Conservation (phyloP, 2,113 vertebrate genomes). For the human region GRCh38 chr1:216228001-216228500, state of each 20-base stretch:
- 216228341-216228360: not conserved
- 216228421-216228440: no score
- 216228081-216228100: not conserved
- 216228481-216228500: no score
- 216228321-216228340: not conserved
- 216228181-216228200: not conserved
- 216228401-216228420: no score
- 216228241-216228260: not conserved
- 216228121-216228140: not conserved
- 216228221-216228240: not conserved
- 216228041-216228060: not conserved
- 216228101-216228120: not conserved
- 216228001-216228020: not conserved
- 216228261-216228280: not conserved
- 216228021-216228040: not conserved
- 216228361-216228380: not conserved
- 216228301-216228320: not conserved
- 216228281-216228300: not conserved
- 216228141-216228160: not conserved
- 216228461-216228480: no score
- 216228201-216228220: not conserved
- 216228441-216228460: no score
- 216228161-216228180: not conserved
- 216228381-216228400: not conserved
- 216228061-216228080: not conserved